Percentiles rank a stretch among this genome's conserved stretches.
These are phyloP conservation scores for Brienomyrus longianalis DNA, from an alignment of 2,113 vertebrate species.

Conservation along the genomic window DNA sequence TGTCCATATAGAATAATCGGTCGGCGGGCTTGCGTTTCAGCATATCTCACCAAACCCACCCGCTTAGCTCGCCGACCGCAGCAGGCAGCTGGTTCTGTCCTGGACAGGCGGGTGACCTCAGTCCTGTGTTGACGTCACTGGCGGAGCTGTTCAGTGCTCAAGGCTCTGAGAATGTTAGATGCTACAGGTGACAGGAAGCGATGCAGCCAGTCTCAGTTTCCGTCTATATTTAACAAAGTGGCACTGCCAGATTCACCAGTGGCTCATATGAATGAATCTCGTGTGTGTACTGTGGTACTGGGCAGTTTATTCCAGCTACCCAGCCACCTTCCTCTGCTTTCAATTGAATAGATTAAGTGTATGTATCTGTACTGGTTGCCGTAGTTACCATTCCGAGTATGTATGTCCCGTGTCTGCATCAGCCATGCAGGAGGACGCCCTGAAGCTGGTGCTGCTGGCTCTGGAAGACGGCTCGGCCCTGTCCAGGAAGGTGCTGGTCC, in stretches of 20 bases:
- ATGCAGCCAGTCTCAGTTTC: not conserved
- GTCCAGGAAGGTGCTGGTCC: conserved; percentile 91
- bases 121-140: not conserved
- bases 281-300: not conserved
- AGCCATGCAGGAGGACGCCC: conserved; percentile 78
- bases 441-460: conserved; percentile 75
- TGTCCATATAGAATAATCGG: not conserved
- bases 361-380: not conserved
- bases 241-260: not conserved
- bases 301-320: not conserved
- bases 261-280: not conserved
- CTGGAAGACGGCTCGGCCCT: conserved; percentile 94
- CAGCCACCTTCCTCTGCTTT: not conserved
- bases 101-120: not conserved
- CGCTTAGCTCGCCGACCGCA: not conserved
- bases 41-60: not conserved
- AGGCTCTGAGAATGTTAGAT: not conserved
- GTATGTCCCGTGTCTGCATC: not conserved
- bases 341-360: not conserved
- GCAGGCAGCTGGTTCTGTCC: not conserved
- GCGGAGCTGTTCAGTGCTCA: not conserved
- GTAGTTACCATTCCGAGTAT: conserved; percentile 28
- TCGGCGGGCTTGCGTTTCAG: too few species aligned
- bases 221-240: not conserved
- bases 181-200: not conserved